Conservation (phyloP, 2,113 vertebrate species). For the Triplophysa dalaica region DNA sequence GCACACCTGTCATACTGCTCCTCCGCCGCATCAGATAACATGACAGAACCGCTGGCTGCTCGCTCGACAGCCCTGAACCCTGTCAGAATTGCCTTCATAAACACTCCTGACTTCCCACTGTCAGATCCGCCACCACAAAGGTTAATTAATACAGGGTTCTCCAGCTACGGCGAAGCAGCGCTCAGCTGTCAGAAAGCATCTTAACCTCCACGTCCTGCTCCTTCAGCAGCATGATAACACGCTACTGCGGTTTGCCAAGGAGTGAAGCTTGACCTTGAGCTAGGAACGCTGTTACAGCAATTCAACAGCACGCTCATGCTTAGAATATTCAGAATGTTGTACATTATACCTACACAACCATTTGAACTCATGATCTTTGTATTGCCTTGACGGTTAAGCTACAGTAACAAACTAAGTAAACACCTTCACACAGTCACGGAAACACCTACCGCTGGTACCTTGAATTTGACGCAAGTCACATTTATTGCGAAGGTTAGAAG, state of each 20-base stretch:
- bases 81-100: conserved; percentile 73
- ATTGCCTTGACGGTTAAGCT: too few species aligned
- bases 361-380: too few species aligned
- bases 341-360: not conserved
- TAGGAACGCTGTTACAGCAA: conserved; percentile 55
- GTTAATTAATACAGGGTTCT: conserved; percentile 78
- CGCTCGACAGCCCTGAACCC: conserved; percentile 68
- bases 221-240: conserved; percentile 62
- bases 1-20: conserved; percentile 69
- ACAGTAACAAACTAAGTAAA: not conserved
- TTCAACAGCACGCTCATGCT: not conserved
- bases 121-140: conserved; percentile 70
- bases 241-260: conserved; percentile 64
- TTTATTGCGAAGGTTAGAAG: conserved; percentile 25
- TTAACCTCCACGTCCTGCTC: conserved; percentile 64
- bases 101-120: conserved; percentile 70
- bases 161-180: conserved; percentile 64
- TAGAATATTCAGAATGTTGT: conserved; percentile 29
- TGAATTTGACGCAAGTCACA: conserved; percentile 39
- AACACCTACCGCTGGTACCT: not conserved
- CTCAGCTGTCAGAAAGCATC: conserved; percentile 60
- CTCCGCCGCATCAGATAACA: conserved; percentile 67
- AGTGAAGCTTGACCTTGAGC: conserved; percentile 62
- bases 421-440: conserved; percentile 41
- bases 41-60: conserved; percentile 66